These are phyloP conservation scores for Octopus sinensis DNA, from an alignment of 1,140 invertebrate species.

Conservation along the genomic window DNA sequence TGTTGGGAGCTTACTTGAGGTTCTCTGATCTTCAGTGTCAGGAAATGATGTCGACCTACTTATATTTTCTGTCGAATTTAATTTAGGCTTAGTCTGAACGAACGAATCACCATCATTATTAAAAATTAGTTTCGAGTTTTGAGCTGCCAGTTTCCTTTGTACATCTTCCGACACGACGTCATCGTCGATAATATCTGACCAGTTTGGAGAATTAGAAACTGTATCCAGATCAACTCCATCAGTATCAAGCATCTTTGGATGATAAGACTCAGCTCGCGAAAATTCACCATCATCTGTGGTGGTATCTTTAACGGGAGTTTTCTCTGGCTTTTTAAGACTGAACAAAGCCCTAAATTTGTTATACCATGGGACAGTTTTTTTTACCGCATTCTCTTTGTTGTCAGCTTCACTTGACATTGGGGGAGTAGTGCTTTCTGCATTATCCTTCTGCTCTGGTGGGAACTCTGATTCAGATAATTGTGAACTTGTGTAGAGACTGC, in stretches of 20 bases:
- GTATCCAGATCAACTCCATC: not conserved
- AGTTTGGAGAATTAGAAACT: not conserved
- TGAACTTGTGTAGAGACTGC: too few species aligned
- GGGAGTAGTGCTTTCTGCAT: too few species aligned
- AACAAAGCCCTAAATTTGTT: not conserved
- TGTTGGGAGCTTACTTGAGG: not conserved
- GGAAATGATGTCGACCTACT: not conserved
- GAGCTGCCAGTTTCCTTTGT: not conserved
- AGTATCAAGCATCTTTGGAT: not conserved
- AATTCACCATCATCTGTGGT: not conserved
- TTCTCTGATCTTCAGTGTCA: not conserved
- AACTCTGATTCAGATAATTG: too few species aligned
- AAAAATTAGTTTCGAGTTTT: not conserved
- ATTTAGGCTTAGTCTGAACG: not conserved
- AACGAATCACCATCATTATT: not conserved
- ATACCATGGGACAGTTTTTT: not conserved
- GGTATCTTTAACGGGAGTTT: not conserved
- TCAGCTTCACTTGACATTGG: too few species aligned
- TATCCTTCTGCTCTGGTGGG: too few species aligned
- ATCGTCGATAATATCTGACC: not conserved
- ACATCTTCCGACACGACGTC: not conserved
- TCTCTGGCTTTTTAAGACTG: not conserved
- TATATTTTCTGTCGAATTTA: not conserved
- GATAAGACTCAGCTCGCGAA: not conserved
- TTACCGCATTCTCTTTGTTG: not conserved